Conservation (phyloP, 2,888 invertebrate species). For the Luffia ferchaultella region DNA sequence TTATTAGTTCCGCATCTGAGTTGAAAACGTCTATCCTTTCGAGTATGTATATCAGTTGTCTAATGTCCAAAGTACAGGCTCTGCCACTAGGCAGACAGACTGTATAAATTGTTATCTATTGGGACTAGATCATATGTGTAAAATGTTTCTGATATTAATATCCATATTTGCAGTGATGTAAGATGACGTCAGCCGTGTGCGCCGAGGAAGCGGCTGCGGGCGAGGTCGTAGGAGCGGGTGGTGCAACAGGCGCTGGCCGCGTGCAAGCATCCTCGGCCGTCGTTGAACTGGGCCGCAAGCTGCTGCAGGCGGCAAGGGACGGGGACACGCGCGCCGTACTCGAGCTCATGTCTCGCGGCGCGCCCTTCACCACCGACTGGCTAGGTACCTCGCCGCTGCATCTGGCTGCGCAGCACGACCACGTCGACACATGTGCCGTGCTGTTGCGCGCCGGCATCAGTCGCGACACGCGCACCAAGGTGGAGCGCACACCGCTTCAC, state of each 20-base stretch:
- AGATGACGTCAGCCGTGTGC: slow-evolving; percentile 8
- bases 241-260: slow-evolving; percentile 8
- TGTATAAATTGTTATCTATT: too few relatives aligned
- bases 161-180: too few relatives aligned
- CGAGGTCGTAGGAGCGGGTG: slow-evolving; percentile 5
- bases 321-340: slow-evolving; percentile 82
- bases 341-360: slow-evolving; percentile 83
- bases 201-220: neutral
- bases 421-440: slow-evolving; percentile 79
- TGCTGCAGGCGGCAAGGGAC: slow-evolving; percentile 80
- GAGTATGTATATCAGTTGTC: too few relatives aligned
- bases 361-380: slow-evolving; percentile 94
- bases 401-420: slow-evolving; percentile 90
- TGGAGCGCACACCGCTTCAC: slow-evolving; percentile 91
- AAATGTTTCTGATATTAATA: too few relatives aligned
- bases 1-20: too few relatives aligned
- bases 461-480: slow-evolving; percentile 89
- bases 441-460: slow-evolving; percentile 87
- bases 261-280: slow-evolving; percentile 38
- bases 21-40: too few relatives aligned
- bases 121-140: too few relatives aligned
- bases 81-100: too few relatives aligned
- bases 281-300: slow-evolving; percentile 84
- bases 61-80: too few relatives aligned
- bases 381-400: slow-evolving; percentile 84